Evolutionary conservation across 1,140 invertebrate species (phyloP), one percentile per base, ranked within the genome.

Genomic region (Stegodyphus mimosarum): DNA sequence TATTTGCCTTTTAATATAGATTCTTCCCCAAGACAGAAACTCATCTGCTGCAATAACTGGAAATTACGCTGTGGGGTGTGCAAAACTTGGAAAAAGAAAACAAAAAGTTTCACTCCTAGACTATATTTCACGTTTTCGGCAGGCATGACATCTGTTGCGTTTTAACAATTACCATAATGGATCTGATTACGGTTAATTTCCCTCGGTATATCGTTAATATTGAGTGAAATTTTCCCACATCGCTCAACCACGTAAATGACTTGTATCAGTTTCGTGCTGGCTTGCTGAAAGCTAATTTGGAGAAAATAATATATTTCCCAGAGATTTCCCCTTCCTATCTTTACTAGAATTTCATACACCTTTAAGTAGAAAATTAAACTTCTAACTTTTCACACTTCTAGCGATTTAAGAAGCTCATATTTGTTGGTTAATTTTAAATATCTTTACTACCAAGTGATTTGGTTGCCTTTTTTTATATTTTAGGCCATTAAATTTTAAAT

Each of bases 131-230:
- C 78, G 52, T 80, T 80, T 69, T 72, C 78, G 33, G 76, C 76
- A 11, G 49, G 18, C 64, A 79, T 79, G 76, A 70, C 78, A 80
- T 80, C 78, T 80, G 78, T 80, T 80, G 78, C 78, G 66, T 71
- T 80, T 60, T 80, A 80, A 80, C 78, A 80, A 80, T 80, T 80
- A 80, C 78, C 78, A 80, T 80, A 80, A 80, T 80, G 78, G 78
- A 71, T 83, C 70, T 66, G 71, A 73, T 73, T 64, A 73, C 60
- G 80, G 55, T 74, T 83, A 73, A 83, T 83, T 83, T 83, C 70
- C 70, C 53, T 17, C 69, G 53, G 69, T 80, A 80, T 73, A 83
- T 63, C 80, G 80, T 83, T 83, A 83, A 83, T 83, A 83, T 83
- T 83, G 80, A 6, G 64, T 50, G 78, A 72, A 80, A 71, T 49